Conservation (phyloP, 2,113 vertebrate genomes). For the Saimiri boliviensis region DNA sequence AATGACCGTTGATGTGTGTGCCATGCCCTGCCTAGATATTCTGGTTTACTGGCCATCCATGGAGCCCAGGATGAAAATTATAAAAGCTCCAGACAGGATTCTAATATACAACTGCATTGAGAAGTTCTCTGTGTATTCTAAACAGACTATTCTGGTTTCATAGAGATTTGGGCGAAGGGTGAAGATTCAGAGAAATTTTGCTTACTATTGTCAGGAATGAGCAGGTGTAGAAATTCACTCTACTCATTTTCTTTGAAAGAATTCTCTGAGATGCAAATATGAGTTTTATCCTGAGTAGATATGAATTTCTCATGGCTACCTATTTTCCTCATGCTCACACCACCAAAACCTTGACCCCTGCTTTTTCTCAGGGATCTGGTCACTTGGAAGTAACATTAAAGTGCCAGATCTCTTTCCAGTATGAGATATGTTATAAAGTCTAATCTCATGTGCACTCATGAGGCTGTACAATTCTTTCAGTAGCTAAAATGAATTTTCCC, state of each 20-base stretch:
- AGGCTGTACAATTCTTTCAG: background rate
- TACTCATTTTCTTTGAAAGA: background rate
- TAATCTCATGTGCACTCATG: background rate
- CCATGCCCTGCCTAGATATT: background rate
- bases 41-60: background rate
- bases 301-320: background rate
- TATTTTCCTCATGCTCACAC: background rate
- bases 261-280: background rate
- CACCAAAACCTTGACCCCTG: background rate
- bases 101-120: background rate
- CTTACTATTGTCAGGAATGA: background rate
- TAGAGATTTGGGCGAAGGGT: background rate
- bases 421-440: background rate
- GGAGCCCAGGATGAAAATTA: background rate
- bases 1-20: background rate
- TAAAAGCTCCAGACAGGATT: background rate
- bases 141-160: background rate
- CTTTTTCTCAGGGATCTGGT: background rate
- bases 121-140: background rate
- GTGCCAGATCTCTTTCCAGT: background rate
- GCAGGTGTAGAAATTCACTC: background rate
- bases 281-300: background rate
- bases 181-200: background rate
- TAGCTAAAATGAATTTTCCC: background rate
- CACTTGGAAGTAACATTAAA: background rate